phyloP scores from a whole-genome alignment of 2,888 invertebrate genomes.

The Caenorhabditis sp. region DNA sequence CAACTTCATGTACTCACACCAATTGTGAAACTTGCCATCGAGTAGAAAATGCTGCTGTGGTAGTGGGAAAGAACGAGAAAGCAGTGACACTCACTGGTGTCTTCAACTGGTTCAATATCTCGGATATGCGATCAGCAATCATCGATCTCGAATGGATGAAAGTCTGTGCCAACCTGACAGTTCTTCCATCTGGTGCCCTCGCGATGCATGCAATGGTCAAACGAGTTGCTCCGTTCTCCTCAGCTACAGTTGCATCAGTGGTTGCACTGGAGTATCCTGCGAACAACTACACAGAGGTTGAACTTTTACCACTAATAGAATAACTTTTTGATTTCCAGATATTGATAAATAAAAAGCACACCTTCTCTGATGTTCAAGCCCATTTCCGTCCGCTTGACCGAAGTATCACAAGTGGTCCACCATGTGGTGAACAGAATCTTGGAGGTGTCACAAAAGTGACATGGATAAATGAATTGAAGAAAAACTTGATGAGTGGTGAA shows the following conservation, averaged over 20 bases:
- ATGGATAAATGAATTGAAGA: conserved; percentile 63
- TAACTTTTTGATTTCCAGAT: conserved; percentile 56
- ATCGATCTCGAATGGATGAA: conserved; percentile 74
- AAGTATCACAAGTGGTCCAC: conserved; percentile 71
- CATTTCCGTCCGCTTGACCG: conserved; percentile 72
- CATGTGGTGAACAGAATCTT: conserved; percentile 74
- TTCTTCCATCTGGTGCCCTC: conserved; percentile 71
- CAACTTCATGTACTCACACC: conserved; percentile 66
- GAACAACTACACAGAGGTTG: conserved; percentile 75
- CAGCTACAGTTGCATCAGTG: conserved; percentile 71
- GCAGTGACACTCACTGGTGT: conserved; percentile 69
- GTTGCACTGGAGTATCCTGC: conserved; percentile 76
- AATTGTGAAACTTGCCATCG: conserved; percentile 68
- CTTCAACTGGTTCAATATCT: conserved; percentile 73
- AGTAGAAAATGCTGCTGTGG: conserved; percentile 72
- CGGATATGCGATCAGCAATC: conserved; percentile 67
- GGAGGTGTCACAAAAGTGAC: conserved; percentile 64
- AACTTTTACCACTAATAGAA: not conserved
- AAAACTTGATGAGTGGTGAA: conserved; percentile 54
- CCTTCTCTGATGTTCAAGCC: conserved; percentile 63
- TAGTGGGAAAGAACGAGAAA: conserved; percentile 73
- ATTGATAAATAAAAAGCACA: conserved; percentile 71
- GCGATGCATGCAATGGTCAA: conserved; percentile 70
- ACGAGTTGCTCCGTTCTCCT: conserved; percentile 62
- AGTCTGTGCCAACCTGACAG: conserved; percentile 75